Evolutionary conservation across 2,888 invertebrate genomes (phyloP).

Genomic region (Andrena dorsata): DNA sequence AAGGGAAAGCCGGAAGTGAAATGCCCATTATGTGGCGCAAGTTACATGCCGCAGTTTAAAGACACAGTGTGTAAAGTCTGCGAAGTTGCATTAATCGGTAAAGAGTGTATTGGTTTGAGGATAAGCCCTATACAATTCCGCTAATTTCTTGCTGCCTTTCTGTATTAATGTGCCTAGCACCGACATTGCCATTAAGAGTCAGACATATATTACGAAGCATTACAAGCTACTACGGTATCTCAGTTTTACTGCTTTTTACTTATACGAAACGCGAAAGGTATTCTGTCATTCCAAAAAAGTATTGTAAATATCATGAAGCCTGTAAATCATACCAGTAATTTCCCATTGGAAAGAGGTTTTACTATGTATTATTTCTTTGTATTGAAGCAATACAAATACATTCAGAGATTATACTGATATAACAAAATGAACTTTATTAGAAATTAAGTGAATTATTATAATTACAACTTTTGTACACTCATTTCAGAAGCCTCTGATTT

Average conservation of each 20-base stretch:
- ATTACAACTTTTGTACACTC: constrained; percentile 32
- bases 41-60: constrained; percentile 94
- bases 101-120: constrained; percentile 94
- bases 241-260: constrained; percentile 27
- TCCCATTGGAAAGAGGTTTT: constrained; percentile 17
- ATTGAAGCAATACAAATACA: constrained; percentile 29
- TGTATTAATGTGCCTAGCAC: constrained; percentile 8
- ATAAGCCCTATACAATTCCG: constrained; percentile 91
- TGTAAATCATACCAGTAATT: constrained; percentile 18
- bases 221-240: constrained; percentile 25
- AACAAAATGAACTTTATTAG: constrained; percentile 20
- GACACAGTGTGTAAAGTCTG: constrained; percentile 95
- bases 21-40: constrained; percentile 96
- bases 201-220: constrained; percentile 15
- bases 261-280: constrained; percentile 31
- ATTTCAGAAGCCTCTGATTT: constrained; percentile 29
- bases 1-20: constrained; percentile 97
- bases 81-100: constrained; percentile 95
- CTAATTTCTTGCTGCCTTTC: constrained; percentile 78
- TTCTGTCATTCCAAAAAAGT: constrained; percentile 55
- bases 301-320: constrained; percentile 52
- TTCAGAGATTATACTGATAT: not conserved
- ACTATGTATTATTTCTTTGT: constrained; percentile 29
- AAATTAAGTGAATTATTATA: not conserved
- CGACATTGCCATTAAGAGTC: constrained; percentile 20